These are phyloP conservation scores for Delichon dasypus DNA, from an alignment of 2,797 vertebrate genomes.

Conservation along the genomic window DNA sequence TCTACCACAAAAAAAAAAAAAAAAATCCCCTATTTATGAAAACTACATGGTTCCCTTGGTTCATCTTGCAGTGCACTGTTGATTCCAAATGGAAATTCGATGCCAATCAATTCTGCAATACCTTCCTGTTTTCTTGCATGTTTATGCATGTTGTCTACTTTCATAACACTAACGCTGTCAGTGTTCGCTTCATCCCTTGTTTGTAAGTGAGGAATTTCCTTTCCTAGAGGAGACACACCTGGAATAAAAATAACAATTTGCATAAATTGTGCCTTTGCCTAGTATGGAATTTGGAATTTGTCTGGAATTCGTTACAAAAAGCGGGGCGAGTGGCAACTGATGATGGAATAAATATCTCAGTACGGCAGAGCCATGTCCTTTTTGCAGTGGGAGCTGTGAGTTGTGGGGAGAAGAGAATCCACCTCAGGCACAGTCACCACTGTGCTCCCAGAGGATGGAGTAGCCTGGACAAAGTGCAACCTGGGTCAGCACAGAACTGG, in stretches of 20 bases:
- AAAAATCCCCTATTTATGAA: background rate
- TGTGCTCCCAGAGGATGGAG: background rate
- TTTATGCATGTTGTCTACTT: background rate
- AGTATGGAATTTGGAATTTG: background rate
- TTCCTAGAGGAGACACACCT: background rate
- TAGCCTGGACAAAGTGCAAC: background rate
- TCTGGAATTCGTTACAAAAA: background rate
- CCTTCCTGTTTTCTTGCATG: background rate
- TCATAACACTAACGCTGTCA: accelerated
- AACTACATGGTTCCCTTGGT: background rate
- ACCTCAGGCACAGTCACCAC: background rate
- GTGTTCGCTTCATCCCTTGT: background rate
- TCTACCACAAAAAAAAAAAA: background rate
- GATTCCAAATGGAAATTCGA: background rate
- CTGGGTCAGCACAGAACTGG: background rate
- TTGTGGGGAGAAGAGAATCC: background rate
- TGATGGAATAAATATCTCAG: background rate
- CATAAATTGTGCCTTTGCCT: background rate
- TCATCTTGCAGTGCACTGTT: background rate
- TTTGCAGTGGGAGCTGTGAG: accelerated
- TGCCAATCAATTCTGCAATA: background rate
- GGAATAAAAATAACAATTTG: background rate
- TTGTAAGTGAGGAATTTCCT: background rate
- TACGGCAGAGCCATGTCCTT: background rate
- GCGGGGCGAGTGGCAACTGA: background rate